These are phyloP conservation scores for Latrodectus geometricus DNA, from an alignment of 1,140 invertebrate species.

Conservation along the genomic window DNA sequence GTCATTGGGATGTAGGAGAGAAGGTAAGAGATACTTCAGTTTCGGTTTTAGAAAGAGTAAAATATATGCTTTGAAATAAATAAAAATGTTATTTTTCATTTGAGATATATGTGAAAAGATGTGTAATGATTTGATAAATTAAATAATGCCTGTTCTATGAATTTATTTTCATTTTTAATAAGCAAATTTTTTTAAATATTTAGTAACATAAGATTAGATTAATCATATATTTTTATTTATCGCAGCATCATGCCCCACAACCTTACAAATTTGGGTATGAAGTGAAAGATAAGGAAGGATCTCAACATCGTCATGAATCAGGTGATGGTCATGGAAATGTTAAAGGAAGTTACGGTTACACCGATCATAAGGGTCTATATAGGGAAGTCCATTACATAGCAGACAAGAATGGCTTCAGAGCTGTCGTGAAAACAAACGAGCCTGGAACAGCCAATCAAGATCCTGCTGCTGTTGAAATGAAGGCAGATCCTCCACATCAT, in stretches of 20 bases:
- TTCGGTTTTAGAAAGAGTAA: no score
- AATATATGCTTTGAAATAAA: no score
- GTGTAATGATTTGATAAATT: no score
- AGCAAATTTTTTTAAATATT: no score
- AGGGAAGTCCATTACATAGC: conserved; percentile 57
- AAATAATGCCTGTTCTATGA: no score
- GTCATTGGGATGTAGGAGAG: no score
- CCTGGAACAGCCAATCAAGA: conserved; percentile 53
- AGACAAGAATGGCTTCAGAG: conserved; percentile 58
- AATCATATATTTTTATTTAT: background rate
- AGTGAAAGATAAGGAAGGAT: conserved; percentile 3
- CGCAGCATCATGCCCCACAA: background rate
- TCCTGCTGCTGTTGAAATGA: background rate
- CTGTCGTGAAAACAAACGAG: conserved; percentile 41
- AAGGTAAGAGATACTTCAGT: no score
- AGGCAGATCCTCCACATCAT: background rate
- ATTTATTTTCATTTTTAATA: no score
- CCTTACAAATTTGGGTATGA: conserved; percentile 39
- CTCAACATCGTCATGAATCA: conserved; percentile 4
- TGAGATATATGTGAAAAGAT: no score
- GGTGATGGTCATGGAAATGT: conserved; percentile 47
- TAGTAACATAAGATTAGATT: no score
- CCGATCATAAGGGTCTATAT: conserved; percentile 26
- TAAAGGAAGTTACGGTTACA: conserved; percentile 28
- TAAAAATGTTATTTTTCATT: no score